These are phyloP conservation scores for Triplophysa tibetana DNA, from an alignment of 2,113 vertebrate species.

Conservation along the genomic window DNA sequence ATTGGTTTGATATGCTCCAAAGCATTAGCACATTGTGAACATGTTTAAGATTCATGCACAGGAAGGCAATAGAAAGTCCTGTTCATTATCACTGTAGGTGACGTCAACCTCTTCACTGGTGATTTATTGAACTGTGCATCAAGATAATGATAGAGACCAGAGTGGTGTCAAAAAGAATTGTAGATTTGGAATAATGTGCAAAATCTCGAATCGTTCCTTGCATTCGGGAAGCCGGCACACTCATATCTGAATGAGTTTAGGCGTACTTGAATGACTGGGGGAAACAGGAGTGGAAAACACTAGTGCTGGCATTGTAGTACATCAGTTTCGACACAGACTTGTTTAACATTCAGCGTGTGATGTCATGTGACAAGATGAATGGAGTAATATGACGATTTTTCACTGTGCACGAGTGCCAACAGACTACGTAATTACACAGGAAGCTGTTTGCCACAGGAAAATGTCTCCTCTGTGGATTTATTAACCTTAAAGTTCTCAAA, in stretches of 20 bases:
- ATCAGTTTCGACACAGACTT: slow-evolving; percentile 3
- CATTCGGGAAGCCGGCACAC: neutral
- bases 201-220: neutral
- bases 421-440: neutral
- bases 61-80: neutral
- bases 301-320: neutral
- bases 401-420: neutral
- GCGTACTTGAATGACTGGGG: neutral
- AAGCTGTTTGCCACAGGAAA: slow-evolving; percentile 9
- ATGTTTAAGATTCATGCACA: neutral
- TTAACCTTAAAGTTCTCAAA: slow-evolving; percentile 3
- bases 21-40: neutral
- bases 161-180: slow-evolving; percentile 11
- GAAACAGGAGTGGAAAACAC: neutral
- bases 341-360: slow-evolving; percentile 5
- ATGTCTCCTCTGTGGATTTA: slow-evolving; percentile 14
- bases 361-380: slow-evolving; percentile 32
- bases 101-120: neutral
- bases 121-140: neutral
- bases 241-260: neutral
- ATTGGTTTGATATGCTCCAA: neutral
- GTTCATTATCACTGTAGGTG: neutral
- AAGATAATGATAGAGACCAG: neutral
- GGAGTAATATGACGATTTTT: slow-evolving; percentile 31
- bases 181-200: neutral